Base-by-base conservation (phyloP, 2,797 vertebrate species). In the Uromys caudimaculatus region DNA sequence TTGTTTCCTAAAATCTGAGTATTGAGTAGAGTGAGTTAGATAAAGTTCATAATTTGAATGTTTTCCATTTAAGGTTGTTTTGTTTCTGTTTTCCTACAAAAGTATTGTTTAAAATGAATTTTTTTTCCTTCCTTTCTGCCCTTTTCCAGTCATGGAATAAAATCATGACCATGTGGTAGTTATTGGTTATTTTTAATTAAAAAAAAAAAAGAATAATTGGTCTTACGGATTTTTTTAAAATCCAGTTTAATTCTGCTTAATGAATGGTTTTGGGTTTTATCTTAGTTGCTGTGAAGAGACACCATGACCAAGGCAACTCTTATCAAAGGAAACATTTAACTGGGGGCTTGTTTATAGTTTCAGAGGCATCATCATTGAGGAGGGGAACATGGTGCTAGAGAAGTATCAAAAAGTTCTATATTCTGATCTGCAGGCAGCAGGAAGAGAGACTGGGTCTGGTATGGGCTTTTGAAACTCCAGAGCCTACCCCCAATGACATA, bases 181-280 rank as follows among this genome's bases (percentile, higher is more conserved):
- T 83, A 62, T 41, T 83, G 81, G 11, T 67, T 96, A 83, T 96
- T 95, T 96, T 84, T 2, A 87, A 76, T 89, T 89, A 73, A 96
- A 91, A 93, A 44, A 44, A 76, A 73, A 93, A 93, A 91, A 83
- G 44, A 89, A 94, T 90, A 90, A 90, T 86, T 75, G 17, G 10
- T 76, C 17, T 71, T 95, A 23, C 54, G 41, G 64, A 93, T 78
- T 87, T 77, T 47, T 64, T 90, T n/a, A n/a, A 71, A 71, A 89
- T 82, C 29, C 64, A 92, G 24, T 86, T 95, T 60, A 75, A 58
- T 62, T 94, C 8, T 96, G 17, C 67, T 93, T 29, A 82, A 9
- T 76, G 52, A 78, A 35, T 94, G 44, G 24, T 89, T 97, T 95
- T 96, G 73, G 91, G n/a, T 52, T 93, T 1, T 67, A n/a, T 82